Percentiles rank a stretch among this genome's conserved stretches.
Conservation (phyloP, 2,113 vertebrate genomes). For the Heterocephalus glaber region DNA sequence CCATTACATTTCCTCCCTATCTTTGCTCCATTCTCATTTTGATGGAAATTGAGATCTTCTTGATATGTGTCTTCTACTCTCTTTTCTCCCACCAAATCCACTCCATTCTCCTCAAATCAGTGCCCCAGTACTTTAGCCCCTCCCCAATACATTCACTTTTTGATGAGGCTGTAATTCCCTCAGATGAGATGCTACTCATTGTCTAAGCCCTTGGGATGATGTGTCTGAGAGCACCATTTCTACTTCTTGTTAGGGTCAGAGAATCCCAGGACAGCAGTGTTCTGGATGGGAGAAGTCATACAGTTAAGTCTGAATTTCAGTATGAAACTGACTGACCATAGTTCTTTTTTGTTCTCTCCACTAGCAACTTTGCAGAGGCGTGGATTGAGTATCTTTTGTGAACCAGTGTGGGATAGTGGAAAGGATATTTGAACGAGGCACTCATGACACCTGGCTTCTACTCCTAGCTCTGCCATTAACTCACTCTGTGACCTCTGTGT, state of each 20-base stretch:
- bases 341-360: background rate
- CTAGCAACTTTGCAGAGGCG: background rate
- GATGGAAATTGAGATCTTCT: conserved; percentile 17
- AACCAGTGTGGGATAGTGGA: background rate
- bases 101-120: conserved; percentile 4
- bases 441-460: background rate
- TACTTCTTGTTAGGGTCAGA: conserved; percentile 43
- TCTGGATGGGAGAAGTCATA: conserved; percentile 6
- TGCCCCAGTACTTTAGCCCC: background rate
- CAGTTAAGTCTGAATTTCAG: conserved; percentile 32
- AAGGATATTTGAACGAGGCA: background rate
- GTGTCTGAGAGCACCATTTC: background rate
- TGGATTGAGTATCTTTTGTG: background rate
- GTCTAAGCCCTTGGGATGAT: background rate
- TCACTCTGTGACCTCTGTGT: background rate
- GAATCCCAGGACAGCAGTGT: background rate
- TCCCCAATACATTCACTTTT: conserved; percentile 32
- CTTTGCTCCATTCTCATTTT: conserved; percentile 16
- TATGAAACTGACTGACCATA: background rate
- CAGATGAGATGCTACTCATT: background rate
- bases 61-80: background rate
- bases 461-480: background rate
- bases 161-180: background rate
- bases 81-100: conserved; percentile 38
- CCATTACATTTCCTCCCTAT: background rate